These are phyloP conservation scores for Catagonus wagneri DNA, from an alignment of 2,113 vertebrate genomes.

Conservation along the genomic window DNA sequence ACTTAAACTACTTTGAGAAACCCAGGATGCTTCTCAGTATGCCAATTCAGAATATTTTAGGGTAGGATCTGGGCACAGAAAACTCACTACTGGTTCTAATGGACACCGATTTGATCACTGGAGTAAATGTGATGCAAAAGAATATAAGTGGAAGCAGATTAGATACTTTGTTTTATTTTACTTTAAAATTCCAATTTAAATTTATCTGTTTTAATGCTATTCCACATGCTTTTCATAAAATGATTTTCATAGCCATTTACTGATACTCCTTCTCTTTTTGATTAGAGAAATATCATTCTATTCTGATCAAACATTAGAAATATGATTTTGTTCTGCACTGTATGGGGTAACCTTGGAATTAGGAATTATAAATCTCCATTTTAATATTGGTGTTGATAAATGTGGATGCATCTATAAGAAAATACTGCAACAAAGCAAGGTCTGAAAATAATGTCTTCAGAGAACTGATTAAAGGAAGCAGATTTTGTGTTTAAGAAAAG, in stretches of 20 bases:
- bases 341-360: not conserved
- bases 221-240: not conserved
- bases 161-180: not conserved
- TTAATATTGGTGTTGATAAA: not conserved
- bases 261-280: not conserved
- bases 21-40: not conserved
- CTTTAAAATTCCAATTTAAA: not conserved
- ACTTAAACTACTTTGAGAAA: constrained; percentile 34
- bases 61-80: not conserved
- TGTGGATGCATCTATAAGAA: not conserved
- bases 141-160: not conserved
- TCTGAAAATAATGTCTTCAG: not conserved
- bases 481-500: not conserved
- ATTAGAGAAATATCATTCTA: not conserved
- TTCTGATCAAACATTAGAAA: not conserved
- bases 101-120: not conserved
- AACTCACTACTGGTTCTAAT: not conserved
- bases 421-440: not conserved
- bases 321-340: not conserved
- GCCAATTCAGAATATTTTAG: not conserved
- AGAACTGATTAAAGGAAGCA: not conserved
- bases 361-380: not conserved
- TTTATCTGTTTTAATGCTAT: not conserved
- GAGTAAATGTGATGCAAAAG: not conserved
- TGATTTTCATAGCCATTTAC: not conserved